Conservation (phyloP, 2,113 vertebrate species). For the Caranx ignobilis region DNA sequence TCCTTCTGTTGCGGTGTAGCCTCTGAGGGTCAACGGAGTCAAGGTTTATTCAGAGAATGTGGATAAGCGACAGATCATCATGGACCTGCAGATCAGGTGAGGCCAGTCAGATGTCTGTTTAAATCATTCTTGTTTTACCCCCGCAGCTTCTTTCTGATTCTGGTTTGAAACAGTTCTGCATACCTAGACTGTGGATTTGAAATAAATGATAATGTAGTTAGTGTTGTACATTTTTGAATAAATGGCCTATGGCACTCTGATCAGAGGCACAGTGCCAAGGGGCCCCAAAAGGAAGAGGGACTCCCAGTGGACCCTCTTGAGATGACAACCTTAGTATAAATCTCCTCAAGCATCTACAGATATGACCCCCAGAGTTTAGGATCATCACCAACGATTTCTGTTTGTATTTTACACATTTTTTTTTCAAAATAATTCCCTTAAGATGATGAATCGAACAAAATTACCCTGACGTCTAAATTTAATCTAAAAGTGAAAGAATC, state of each 20-base stretch:
- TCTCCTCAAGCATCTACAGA: too few species aligned
- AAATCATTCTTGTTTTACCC: neutral
- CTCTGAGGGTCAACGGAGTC: conserved; percentile 95
- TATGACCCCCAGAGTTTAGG: too few species aligned
- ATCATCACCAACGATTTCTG: too few species aligned
- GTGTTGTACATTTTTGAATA: too few species aligned
- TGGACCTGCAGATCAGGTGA: conserved; percentile 98
- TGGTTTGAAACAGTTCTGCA: neutral
- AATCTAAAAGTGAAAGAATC: neutral
- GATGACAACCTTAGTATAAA: too few species aligned
- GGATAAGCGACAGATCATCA: conserved; percentile 96
- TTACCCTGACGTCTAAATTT: neutral
- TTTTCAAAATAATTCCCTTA: neutral
- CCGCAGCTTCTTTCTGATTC: neutral
- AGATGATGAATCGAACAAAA: conserved; percentile 10
- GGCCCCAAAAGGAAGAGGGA: too few species aligned
- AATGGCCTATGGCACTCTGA: too few species aligned
- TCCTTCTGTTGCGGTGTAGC: conserved; percentile 82
- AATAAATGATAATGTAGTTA: neutral
- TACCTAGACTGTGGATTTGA: neutral
- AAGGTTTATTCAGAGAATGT: conserved; percentile 98
- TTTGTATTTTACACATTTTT: too few species aligned
- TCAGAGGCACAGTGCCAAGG: too few species aligned
- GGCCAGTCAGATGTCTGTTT: conserved; percentile 27
- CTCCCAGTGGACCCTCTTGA: too few species aligned